phyloP scores from a whole-genome alignment of 2,797 vertebrate species.

The Ceryle rudis region DNA sequence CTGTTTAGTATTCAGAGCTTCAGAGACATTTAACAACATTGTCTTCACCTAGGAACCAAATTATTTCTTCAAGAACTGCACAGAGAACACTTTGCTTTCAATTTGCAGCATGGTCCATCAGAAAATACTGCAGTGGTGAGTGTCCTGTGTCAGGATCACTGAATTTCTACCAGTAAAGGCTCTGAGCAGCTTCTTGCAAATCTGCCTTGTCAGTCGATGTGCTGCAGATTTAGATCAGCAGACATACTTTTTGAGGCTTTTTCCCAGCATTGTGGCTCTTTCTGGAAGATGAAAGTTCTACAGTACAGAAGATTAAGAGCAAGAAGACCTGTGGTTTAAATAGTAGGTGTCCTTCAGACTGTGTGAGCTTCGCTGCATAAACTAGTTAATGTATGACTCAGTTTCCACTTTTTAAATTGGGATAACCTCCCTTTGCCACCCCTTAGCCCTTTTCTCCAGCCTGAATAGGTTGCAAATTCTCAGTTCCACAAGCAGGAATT shows the following conservation, averaged over 20 bases:
- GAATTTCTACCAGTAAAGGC: neutral
- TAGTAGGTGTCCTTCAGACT: neutral
- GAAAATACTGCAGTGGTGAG: conserved; percentile 21
- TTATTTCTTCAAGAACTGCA: conserved; percentile 60
- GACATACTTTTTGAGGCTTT: neutral
- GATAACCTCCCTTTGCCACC: neutral
- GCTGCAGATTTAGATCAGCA: neutral
- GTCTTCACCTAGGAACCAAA: conserved; percentile 62
- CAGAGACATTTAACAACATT: conserved; percentile 50
- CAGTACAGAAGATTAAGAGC: neutral
- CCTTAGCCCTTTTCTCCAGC: neutral
- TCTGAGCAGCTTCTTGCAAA: neutral
- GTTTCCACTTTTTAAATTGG: neutral
- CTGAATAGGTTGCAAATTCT: neutral
- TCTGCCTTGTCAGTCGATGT: neutral
- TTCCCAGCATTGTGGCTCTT: neutral
- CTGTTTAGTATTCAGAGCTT: conserved; percentile 65
- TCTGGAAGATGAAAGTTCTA: neutral
- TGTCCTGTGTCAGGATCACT: neutral
- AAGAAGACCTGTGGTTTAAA: neutral
- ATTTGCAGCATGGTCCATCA: neutral
- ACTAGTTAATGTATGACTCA: neutral
- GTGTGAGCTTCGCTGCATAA: neutral
- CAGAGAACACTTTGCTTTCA: conserved; percentile 56
- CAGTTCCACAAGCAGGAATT: neutral